Conservation (phyloP, 2,888 invertebrate genomes). For the Drosophila peninsularis region DNA sequence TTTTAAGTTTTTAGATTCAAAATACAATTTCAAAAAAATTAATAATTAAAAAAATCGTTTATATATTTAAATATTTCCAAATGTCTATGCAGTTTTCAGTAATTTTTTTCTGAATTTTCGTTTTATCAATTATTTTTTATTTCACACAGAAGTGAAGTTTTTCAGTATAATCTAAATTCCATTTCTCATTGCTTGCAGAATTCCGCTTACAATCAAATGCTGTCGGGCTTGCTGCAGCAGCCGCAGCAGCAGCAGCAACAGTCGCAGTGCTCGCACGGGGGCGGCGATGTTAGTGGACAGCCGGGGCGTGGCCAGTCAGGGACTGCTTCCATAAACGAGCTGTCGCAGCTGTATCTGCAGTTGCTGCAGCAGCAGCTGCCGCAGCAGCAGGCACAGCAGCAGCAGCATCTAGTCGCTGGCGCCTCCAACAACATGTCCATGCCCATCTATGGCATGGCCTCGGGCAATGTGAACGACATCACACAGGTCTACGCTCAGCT, state of each 20-base stretch:
- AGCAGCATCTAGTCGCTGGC: slow-evolving; percentile 28
- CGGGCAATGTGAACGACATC: slow-evolving; percentile 12
- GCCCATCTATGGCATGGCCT: slow-evolving; percentile 21
- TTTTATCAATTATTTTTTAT: no score
- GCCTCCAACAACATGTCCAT: slow-evolving; percentile 20
- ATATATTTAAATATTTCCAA: neutral
- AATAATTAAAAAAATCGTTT: neutral
- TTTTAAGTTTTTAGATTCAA: neutral
- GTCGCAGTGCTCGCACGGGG: neutral
- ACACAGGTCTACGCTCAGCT: slow-evolving; percentile 37
- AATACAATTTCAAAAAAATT: neutral
- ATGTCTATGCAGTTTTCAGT: no score
- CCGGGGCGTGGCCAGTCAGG: neutral
- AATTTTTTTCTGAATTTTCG: no score
- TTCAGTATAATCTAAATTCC: no score
- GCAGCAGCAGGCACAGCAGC: slow-evolving; percentile 34
- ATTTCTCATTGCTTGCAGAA: slow-evolving; percentile 1
- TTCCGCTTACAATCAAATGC: neutral
- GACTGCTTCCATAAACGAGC: slow-evolving; percentile 2
- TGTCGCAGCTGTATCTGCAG: slow-evolving; percentile 29
- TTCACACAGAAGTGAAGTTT: no score
- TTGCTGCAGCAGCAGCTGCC: slow-evolving; percentile 31
- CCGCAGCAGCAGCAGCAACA: neutral
- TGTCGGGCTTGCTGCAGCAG: neutral
- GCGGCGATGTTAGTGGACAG: slow-evolving; percentile 5